phyloP scores from a whole-genome alignment of 2,888 invertebrate genomes.

The Anodontia alba region DNA sequence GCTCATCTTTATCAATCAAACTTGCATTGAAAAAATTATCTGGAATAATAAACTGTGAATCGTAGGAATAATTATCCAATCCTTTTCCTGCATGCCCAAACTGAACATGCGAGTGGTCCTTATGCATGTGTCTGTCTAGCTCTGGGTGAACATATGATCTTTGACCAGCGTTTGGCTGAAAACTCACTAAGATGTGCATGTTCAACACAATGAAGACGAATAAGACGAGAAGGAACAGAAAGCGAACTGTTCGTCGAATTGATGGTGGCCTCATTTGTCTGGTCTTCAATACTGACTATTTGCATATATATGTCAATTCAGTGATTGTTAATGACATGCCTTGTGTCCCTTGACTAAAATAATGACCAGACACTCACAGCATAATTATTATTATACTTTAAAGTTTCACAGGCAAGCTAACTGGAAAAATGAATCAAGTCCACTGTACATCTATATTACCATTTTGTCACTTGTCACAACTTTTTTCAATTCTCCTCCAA shows the following conservation, averaged over 20 bases:
- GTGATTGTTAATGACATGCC: no score
- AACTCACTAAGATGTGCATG: conserved; percentile 75
- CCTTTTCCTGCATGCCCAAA: conserved; percentile 35
- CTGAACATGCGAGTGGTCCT: conserved; percentile 64
- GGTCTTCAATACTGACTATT: no score
- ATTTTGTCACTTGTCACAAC: no score
- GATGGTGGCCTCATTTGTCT: conserved; percentile 44
- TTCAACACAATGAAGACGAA: conserved; percentile 77
- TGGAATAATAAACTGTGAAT: conserved; percentile 62
- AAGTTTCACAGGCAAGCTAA: no score
- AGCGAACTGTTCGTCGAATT: conserved; percentile 49
- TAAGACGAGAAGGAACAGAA: conserved; percentile 72
- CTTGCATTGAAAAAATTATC: conserved; percentile 57
- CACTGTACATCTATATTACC: no score
- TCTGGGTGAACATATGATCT: conserved; percentile 48
- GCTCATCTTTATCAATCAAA: conserved; percentile 6
- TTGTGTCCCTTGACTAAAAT: no score
- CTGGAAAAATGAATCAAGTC: no score
- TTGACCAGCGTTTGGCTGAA: conserved; percentile 52
- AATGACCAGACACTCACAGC: no score
- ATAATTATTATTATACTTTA: no score
- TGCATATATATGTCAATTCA: no score
- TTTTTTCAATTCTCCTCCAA: no score
- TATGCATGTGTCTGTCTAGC: conserved; percentile 48
- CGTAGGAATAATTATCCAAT: conserved; percentile 20